Percentiles rank a stretch among this genome's conserved stretches.
phyloP scores from a whole-genome alignment of 2,797 vertebrate genomes.

The Hylomyscus alleni region DNA sequence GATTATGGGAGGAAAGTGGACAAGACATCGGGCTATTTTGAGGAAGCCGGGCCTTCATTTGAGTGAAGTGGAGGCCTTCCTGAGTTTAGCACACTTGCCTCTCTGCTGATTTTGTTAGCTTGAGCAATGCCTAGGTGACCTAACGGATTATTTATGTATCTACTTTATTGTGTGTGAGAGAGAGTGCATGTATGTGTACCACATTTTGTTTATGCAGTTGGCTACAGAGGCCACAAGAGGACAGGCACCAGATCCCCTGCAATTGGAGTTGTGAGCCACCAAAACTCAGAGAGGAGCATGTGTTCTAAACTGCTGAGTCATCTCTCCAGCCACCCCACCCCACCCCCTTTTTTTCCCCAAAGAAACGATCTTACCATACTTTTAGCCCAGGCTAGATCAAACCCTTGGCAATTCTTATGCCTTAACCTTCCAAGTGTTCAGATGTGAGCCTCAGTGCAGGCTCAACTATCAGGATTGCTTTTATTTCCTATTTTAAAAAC shows the following conservation, averaged over 20 bases:
- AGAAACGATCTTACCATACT: neutral
- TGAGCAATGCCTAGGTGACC: neutral
- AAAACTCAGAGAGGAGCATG: neutral
- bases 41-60: constrained; percentile 41
- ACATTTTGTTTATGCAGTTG: neutral
- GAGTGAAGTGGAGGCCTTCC: neutral
- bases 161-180: neutral
- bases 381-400: neutral
- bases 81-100: neutral
- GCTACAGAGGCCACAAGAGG: neutral
- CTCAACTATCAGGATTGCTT: neutral
- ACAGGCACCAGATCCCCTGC: neutral
- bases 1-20: neutral
- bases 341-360: neutral
- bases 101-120: neutral
- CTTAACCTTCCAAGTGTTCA: neutral
- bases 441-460: neutral
- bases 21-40: neutral
- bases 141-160: neutral
- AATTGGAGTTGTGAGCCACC: neutral
- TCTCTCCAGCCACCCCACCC: neutral
- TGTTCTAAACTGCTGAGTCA: neutral
- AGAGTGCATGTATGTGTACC: neutral
- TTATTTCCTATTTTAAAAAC: neutral
- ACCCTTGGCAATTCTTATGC: neutral